phyloP scores from a whole-genome alignment of 2,113 vertebrate species.

The Erinaceus europaeus region DNA sequence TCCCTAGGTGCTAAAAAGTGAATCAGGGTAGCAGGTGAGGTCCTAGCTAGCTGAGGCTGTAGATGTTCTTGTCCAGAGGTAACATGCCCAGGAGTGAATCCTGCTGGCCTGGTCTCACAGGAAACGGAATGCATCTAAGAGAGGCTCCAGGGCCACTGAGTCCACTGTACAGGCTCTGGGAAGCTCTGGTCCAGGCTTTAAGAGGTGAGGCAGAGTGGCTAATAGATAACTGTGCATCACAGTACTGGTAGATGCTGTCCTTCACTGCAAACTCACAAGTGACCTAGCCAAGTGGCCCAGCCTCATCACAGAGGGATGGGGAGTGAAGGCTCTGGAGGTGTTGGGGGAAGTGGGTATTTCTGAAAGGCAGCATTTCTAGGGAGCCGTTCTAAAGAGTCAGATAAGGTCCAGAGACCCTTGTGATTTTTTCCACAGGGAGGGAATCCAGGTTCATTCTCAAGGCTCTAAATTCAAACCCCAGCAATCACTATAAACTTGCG shows the following conservation, averaged over 20 bases:
- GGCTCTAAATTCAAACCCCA: background rate
- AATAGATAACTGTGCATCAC: background rate
- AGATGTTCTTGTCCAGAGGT: too few relatives aligned
- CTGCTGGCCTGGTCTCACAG: background rate
- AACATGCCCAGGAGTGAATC: background rate
- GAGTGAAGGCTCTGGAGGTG: background rate
- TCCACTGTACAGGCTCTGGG: background rate
- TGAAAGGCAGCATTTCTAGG: background rate
- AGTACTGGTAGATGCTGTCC: background rate
- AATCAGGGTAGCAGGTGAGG: background rate
- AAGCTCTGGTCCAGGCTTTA: background rate
- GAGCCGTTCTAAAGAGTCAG: background rate
- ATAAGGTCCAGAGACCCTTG: background rate
- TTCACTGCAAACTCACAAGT: accelerated
- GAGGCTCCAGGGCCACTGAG: background rate
- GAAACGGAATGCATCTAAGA: background rate
- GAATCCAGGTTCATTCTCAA: background rate
- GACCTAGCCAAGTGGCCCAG: background rate
- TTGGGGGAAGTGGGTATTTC: background rate
- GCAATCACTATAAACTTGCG: accelerated
- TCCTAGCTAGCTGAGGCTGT: background rate
- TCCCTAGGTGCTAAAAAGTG: background rate
- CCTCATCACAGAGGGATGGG: background rate
- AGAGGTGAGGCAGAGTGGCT: background rate
- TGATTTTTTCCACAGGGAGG: too few relatives aligned